Evolutionary conservation across 2,888 invertebrate genomes (phyloP).

Genomic region (Pseudeuparius sepicola): DNA sequence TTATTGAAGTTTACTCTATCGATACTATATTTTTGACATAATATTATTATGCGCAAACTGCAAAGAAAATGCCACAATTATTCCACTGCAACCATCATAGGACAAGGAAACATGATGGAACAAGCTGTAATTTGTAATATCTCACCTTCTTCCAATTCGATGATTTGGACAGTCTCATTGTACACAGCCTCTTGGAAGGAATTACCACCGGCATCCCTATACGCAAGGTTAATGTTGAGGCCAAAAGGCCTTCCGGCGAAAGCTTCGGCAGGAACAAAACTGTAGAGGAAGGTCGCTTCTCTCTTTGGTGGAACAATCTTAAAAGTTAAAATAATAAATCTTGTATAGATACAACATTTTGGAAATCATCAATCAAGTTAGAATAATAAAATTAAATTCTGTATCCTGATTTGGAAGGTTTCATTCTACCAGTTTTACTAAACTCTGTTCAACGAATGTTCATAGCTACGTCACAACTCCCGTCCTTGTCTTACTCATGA

Average conservation of each 20-base stretch:
- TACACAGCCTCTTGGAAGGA: slow-evolving; percentile 81
- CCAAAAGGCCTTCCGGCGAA: slow-evolving; percentile 96
- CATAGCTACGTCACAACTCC: too few relatives aligned
- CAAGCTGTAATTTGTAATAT: not conserved
- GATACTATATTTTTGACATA: too few relatives aligned
- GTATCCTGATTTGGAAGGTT: too few relatives aligned
- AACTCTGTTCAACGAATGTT: too few relatives aligned
- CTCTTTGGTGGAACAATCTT: slow-evolving; percentile 80
- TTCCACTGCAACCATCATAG: too few relatives aligned
- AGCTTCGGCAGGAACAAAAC: slow-evolving; percentile 91
- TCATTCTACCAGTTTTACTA: too few relatives aligned
- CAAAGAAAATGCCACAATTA: not conserved
- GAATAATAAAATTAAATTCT: too few relatives aligned
- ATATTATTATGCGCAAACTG: slow-evolving; percentile 1
- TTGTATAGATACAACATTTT: too few relatives aligned
- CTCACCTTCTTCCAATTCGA: slow-evolving; percentile 82
- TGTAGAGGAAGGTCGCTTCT: slow-evolving; percentile 89
- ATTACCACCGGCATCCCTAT: slow-evolving; percentile 67
- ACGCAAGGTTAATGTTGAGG: slow-evolving; percentile 83
- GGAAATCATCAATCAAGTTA: too few relatives aligned
- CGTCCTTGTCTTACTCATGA: too few relatives aligned
- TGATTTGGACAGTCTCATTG: slow-evolving; percentile 94
- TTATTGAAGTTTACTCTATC: too few relatives aligned
- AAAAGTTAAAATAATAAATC: too few relatives aligned
- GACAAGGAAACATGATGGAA: slow-evolving; percentile 4